phyloP scores from a whole-genome alignment of 2,888 invertebrate species.

The Cryptophagus acutangulus region DNA sequence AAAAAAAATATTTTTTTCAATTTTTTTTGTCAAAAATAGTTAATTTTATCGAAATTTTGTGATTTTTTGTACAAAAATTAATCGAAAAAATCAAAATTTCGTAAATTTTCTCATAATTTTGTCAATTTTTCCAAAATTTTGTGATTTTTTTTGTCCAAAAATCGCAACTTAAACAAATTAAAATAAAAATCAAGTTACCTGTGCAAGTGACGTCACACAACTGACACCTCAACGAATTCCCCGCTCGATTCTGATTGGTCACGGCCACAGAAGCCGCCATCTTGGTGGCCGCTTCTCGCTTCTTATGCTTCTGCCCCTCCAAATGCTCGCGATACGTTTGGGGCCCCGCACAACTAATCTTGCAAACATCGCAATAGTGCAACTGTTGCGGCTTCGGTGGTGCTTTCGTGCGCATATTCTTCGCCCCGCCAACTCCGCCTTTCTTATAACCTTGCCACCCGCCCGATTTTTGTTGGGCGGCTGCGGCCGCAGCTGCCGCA shows the following conservation, averaged over 20 bases:
- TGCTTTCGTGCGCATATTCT: slow-evolving; percentile 66
- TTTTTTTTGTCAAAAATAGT: slow-evolving; percentile 9
- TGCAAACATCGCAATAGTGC: slow-evolving; percentile 98
- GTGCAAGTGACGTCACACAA: slow-evolving; percentile 98
- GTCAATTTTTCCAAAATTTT: too few species aligned
- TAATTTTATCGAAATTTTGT: too few species aligned
- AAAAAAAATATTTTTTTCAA: too few species aligned
- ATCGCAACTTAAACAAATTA: too few species aligned
- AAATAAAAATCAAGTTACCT: too few species aligned
- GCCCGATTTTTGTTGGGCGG: slow-evolving; percentile 50
- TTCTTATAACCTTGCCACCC: slow-evolving; percentile 61
- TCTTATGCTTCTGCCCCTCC: slow-evolving; percentile 98
- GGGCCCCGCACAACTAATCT: slow-evolving; percentile 61
- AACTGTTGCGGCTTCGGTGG: slow-evolving; percentile 89
- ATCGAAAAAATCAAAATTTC: too few species aligned
- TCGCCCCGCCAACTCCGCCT: slow-evolving; percentile 55
- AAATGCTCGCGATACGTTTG: slow-evolving; percentile 91
- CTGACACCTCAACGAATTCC: slow-evolving; percentile 83
- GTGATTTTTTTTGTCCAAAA: too few species aligned
- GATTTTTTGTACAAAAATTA: too few species aligned
- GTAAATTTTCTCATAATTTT: too few species aligned
- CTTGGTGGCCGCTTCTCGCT: slow-evolving; percentile 86
- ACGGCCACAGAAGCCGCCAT: slow-evolving; percentile 61
- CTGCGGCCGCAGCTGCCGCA: too few species aligned
- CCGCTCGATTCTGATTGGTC: slow-evolving; percentile 58